Evolutionary conservation across 2,113 vertebrate species (phyloP).

Genomic region (Romanogobio albipinnatus): DNA sequence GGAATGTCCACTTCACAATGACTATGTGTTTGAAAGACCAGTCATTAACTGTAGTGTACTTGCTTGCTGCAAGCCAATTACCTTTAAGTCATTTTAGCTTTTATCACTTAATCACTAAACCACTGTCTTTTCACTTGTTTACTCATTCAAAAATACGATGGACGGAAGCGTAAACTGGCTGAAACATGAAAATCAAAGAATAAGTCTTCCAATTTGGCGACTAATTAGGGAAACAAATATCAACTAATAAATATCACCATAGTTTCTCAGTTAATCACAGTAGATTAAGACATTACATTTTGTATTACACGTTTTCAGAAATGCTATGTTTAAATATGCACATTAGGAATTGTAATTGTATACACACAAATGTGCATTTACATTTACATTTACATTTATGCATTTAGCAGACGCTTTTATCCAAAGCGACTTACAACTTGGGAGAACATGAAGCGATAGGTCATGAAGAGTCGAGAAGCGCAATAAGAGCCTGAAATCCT

Average conservation of each 20-base stretch:
- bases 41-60: not conserved
- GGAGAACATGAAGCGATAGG: too few relatives aligned
- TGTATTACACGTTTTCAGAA: not conserved
- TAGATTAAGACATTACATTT: not conserved
- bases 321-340: not conserved
- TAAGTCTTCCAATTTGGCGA: too few relatives aligned
- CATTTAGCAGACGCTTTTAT: too few relatives aligned
- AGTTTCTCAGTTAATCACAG: not conserved
- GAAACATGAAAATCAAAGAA: conserved; percentile 16
- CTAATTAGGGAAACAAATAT: too few relatives aligned
- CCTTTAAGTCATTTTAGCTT: too few relatives aligned
- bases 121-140: not conserved
- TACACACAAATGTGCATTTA: not conserved
- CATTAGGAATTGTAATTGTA: not conserved
- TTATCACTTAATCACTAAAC: not conserved
- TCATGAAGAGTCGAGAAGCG: too few relatives aligned
- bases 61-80: too few relatives aligned
- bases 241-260: not conserved
- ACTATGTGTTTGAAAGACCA: conserved; percentile 12
- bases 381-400: too few relatives aligned
- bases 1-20: conserved; percentile 15
- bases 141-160: not conserved
- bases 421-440: too few relatives aligned
- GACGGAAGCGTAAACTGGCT: not conserved
- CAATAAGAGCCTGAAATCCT: too few relatives aligned